Evolutionary conservation across 2,113 vertebrate genomes (phyloP).

Genomic region (Amblyornis subalaris): DNA sequence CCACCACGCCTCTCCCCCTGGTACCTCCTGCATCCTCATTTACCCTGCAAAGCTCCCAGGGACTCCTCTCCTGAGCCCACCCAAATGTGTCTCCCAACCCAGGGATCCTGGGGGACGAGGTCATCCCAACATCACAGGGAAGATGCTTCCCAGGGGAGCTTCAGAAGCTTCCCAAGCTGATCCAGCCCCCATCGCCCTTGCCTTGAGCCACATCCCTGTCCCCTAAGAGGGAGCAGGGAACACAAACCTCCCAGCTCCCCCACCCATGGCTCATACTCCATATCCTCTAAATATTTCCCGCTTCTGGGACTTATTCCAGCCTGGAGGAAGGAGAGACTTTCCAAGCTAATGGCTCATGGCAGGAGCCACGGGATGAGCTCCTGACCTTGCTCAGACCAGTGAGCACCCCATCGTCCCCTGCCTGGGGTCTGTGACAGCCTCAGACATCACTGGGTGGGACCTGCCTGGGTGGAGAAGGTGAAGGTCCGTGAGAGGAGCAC

Average conservation of each 20-base stretch:
- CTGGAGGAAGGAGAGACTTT: background rate
- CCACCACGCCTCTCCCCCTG: background rate
- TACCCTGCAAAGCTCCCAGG: too few species aligned
- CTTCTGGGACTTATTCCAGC: background rate
- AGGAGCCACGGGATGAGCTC: background rate
- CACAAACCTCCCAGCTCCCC: background rate
- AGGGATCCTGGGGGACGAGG: background rate
- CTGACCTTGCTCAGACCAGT: background rate
- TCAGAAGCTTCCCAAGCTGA: background rate
- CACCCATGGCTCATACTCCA: background rate
- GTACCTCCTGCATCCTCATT: background rate
- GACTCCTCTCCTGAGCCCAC: background rate
- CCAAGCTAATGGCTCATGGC: background rate
- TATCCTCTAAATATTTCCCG: background rate
- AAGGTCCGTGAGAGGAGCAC: background rate
- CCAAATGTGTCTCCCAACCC: background rate
- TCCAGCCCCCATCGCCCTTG: fast-evolving
- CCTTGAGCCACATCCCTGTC: background rate
- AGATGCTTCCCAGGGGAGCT: background rate
- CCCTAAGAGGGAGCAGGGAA: fast-evolving
- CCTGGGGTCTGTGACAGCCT: background rate
- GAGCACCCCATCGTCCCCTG: background rate
- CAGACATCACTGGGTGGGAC: background rate
- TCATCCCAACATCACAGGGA: background rate
- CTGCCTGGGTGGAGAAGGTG: background rate